Evolutionary conservation across 2,113 vertebrate species (phyloP).

Genomic region (Phasianus colchicus): DNA sequence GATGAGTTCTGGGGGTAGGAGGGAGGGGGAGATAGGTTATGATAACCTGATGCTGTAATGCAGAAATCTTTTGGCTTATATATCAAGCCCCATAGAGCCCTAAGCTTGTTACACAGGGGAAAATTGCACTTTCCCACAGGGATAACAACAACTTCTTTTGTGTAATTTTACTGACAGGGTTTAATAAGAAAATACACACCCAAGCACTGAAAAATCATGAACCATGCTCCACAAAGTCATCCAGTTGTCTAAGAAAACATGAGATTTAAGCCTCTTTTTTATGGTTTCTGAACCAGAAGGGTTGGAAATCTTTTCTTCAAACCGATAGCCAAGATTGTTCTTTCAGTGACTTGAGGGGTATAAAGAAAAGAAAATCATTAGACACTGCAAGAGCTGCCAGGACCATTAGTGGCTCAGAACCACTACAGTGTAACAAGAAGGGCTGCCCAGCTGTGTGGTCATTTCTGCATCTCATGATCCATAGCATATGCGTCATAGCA

Average conservation of each 20-base stretch:
- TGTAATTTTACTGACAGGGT: conserved; percentile 12
- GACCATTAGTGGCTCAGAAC: not conserved
- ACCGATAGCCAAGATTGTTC: not conserved
- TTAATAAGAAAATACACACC: not conserved
- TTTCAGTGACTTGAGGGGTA: not conserved
- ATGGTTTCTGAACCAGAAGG: not conserved
- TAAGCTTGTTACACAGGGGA: not conserved
- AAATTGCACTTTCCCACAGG: conserved; percentile 12
- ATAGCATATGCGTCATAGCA: fast-evolving
- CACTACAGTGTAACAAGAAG: not conserved
- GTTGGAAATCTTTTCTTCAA: not conserved
- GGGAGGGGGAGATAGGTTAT: conserved; percentile 75
- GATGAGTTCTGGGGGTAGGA: conserved; percentile 83
- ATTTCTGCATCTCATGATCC: not conserved
- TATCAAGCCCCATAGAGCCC: not conserved
- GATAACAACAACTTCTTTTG: not conserved
- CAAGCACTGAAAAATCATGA: not conserved
- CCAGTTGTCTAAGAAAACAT: not conserved
- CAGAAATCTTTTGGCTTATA: conserved; percentile 56
- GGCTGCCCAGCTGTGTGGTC: not conserved
- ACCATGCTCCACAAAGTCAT: not conserved
- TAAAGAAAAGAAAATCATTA: not conserved
- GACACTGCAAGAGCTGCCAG: not conserved
- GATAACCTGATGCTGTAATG: conserved; percentile 67
- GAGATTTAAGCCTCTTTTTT: not conserved